Base-by-base conservation (phyloP, 92 coral and sea anemone species). In the Bergia sp. region DNA sequence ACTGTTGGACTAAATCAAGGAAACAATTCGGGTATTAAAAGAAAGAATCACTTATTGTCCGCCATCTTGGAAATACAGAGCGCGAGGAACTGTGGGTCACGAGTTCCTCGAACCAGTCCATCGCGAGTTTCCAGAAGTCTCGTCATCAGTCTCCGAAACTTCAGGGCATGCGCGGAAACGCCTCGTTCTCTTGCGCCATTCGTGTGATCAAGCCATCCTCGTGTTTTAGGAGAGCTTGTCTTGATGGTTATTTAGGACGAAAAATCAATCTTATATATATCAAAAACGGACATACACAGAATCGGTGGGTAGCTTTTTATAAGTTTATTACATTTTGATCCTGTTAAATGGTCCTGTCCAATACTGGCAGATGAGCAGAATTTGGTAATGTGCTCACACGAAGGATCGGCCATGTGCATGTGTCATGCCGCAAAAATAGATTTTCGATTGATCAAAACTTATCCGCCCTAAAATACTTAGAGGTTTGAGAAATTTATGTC, bases 161-260 rank as follows among this genome's bases (percentile, higher is more conserved):
- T 84, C 43, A n/a, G 93, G 93, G 93, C 98, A 88, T 95, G 98
- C 96, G 98, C 94, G 76, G 40, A 89, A 9, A 29, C 38, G 44
- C 49, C 20, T 49, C 23, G 81, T 85, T 89, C 96, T 96, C 95
- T 94, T 92, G 91, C 94, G 96, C 96, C 96, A 94, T 92, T 91
- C 86, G 83, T 90, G 90, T 78, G 86, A 92, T 92, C 92, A 95
- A 96, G 92, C 93, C 95, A 97, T 94, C 98, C 98, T 97, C 99
- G 98, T 97, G 98, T 95, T 90, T 64, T 88, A 85, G 89, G 90
- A 95, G 92, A 79, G 88, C 37, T 80, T 81, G 88, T 85, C 74
- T 96, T 91, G 94, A 96, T 97, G 98, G 92, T 91, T 90, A 89
- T 92, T 94, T 95, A 93, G 92, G 91, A 77, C 75, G 88, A 88